These are phyloP conservation scores for Thysanoteuthis rhombus DNA, from an alignment of 2,888 invertebrate genomes.

Conservation along the genomic window DNA sequence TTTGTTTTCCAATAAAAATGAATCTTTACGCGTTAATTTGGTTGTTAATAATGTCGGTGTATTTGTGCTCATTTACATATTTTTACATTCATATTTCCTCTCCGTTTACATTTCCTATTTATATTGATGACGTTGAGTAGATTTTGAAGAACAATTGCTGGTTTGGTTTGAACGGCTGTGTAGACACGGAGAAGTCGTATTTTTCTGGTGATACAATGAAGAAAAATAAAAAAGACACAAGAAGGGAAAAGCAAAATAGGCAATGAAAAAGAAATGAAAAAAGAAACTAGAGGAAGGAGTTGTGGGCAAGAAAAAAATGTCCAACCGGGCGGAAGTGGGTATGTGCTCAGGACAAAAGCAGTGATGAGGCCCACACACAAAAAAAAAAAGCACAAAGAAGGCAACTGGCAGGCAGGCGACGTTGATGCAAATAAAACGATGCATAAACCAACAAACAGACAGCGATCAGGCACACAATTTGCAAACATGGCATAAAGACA, in stretches of 20 bases:
- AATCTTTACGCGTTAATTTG: background rate
- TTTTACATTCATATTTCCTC: background rate
- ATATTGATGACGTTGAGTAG: background rate
- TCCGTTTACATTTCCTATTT: background rate
- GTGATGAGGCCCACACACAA: background rate
- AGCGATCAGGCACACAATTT: background rate
- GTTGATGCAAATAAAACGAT: background rate
- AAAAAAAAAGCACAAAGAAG: background rate
- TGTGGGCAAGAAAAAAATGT: too few relatives aligned
- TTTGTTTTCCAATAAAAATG: too few relatives aligned
- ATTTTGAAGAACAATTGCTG: background rate
- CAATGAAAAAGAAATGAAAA: background rate
- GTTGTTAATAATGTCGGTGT: background rate
- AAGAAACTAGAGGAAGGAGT: background rate
- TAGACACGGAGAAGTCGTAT: background rate
- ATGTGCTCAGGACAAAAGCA: background rate
- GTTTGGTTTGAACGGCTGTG: background rate
- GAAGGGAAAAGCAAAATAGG: too few relatives aligned
- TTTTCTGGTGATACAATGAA: background rate
- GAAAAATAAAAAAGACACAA: too few relatives aligned
- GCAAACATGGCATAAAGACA: background rate
- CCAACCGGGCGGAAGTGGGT: background rate
- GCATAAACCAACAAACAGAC: background rate
- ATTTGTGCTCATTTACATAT: background rate
- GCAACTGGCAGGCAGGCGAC: constrained; percentile 12